Conservation (phyloP, 2,113 vertebrate genomes). For the Hemibagrus wyckioides region DNA sequence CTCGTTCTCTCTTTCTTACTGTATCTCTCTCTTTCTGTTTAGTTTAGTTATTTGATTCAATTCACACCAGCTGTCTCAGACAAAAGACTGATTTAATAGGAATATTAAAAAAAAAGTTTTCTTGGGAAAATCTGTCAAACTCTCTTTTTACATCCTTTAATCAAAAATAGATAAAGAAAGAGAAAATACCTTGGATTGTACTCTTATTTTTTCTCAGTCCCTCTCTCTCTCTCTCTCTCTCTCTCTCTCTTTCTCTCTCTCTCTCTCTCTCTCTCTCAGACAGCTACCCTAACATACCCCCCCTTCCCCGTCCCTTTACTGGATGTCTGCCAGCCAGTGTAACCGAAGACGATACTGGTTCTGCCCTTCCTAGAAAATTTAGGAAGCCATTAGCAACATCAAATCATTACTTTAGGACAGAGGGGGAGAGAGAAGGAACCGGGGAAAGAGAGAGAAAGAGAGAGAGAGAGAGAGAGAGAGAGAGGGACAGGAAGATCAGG, state of each 20-base stretch:
- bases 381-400: slow-evolving; percentile 94
- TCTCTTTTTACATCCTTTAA: background rate
- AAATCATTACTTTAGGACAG: slow-evolving; percentile 81
- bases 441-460: slow-evolving; percentile 37
- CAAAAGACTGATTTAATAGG: background rate
- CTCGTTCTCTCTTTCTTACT: background rate
- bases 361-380: slow-evolving; percentile 87
- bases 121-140: too few relatives aligned
- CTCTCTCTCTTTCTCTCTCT: slow-evolving; percentile 13
- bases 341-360: slow-evolving; percentile 83
- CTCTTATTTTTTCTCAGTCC: too few relatives aligned
- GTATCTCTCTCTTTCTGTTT: background rate
- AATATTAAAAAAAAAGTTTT: background rate
- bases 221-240: background rate
- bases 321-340: slow-evolving; percentile 72
- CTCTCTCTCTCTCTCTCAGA: slow-evolving; percentile 3
- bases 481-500: slow-evolving; percentile 69
- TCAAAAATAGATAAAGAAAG: slow-evolving; percentile 13
- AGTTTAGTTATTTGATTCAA: background rate
- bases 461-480: slow-evolving; percentile 12
- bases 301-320: slow-evolving; percentile 54
- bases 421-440: slow-evolving; percentile 48
- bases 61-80: background rate
- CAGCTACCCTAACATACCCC: background rate
- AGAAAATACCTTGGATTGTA: background rate